Percentiles rank a stretch among this genome's conserved stretches.
Evolutionary conservation across 2,797 vertebrate genomes (phyloP).

Genomic region (Calcarius lapponicus): DNA sequence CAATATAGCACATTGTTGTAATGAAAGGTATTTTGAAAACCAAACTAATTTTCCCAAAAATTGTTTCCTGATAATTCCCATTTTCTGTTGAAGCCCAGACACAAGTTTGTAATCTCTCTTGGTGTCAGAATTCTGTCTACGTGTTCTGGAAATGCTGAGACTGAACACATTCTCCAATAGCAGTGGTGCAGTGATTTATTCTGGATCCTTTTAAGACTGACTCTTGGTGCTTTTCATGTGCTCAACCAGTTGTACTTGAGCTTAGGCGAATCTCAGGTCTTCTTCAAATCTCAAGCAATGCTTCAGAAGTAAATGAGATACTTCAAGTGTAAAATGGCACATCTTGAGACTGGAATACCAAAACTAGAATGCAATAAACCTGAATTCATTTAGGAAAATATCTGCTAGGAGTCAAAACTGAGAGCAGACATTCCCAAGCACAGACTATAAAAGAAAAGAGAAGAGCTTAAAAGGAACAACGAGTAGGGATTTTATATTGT

Average conservation of each 20-base stretch:
- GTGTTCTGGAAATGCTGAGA: conserved; percentile 12
- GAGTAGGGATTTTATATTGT: not conserved
- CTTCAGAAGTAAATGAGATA: not conserved
- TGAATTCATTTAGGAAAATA: not conserved
- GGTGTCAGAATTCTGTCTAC: not conserved
- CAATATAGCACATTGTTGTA: not conserved
- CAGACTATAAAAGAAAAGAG: not conserved
- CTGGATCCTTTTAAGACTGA: not conserved
- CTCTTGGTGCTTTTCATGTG: not conserved
- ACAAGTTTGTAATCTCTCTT: not conserved
- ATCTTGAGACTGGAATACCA: not conserved
- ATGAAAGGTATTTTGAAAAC: not conserved
- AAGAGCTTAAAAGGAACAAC: not conserved
- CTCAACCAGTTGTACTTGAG: not conserved
- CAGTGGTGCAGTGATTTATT: not conserved
- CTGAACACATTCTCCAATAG: not conserved
- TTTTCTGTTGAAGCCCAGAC: not conserved
- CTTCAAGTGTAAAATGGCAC: not conserved
- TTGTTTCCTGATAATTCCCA: not conserved
- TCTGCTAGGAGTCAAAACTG: not conserved
- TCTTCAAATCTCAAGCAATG: not conserved
- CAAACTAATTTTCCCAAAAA: not conserved
- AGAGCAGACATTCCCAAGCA: not conserved
- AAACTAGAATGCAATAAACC: not conserved
- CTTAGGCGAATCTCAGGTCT: not conserved